Base-by-base conservation (phyloP, 2,888 invertebrate species). In the Caenorhabditis imperialis region DNA sequence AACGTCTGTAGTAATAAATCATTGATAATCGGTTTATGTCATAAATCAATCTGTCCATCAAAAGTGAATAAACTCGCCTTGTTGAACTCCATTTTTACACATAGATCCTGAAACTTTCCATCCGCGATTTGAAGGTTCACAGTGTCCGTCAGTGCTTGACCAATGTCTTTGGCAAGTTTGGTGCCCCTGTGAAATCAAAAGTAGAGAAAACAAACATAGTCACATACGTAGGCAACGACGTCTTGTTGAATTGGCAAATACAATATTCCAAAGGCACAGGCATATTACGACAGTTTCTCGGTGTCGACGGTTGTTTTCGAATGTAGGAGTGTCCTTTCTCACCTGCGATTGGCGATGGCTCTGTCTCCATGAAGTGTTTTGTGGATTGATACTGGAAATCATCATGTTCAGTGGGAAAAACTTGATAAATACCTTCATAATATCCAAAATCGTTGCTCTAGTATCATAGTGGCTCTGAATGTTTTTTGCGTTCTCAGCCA, bases 391-490 rank as follows among this genome's bases (percentile, higher is more conserved):
- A 71, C 78, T 78, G 51, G 58, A 78, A 72, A 16, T 6, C 30
- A 53, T 53, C 48, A 38, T 38, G n/a, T n/a, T n/a, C n/a, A n/a
- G n/a, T 27, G 35, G 38, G 18, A 48, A n/a, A 10, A 50, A n/a
- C 27, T 50, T 4, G 14, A 27, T 27, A 5, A 50, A 50, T 18
- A 79, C 81, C 38, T 78, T 76, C 54, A 77, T 57, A 57, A 81
- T 78, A 60, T 81, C 81, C 45, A 75, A 27, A 20, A 81, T 48
- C 0, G 81, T 81, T 7, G 81, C 81, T 47, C 75, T 74, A 3
- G 78, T 72, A 37, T 81, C 81, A 69, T 63, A 81, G 40, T 81
- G 81, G 30, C 77, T 81, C 38, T 77, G 75, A 22, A 81, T 38
- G 3, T 75, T 35, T 25, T 69, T 57, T 2, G 79, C 61, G 25